Conservation (phyloP, 2,888 invertebrate genomes). For the Ferdinandea cuprea region DNA sequence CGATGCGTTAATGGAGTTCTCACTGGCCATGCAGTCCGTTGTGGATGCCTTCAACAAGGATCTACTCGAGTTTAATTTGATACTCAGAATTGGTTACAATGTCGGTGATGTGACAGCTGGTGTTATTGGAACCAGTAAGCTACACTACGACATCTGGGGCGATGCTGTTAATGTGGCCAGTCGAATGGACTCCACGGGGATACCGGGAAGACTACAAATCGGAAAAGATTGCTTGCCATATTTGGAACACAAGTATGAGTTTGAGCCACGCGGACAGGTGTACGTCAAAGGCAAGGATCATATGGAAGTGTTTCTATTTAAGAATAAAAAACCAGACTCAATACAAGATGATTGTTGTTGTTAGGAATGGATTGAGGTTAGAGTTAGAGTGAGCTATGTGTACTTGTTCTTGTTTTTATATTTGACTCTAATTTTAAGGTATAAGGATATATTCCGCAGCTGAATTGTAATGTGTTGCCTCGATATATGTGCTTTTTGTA, state of each 20-base stretch:
- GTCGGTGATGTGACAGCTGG: slow-evolving; percentile 98
- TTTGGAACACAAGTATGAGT: slow-evolving; percentile 90
- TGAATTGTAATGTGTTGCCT: too few species aligned
- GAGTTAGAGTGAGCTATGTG: neutral
- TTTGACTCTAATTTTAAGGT: neutral
- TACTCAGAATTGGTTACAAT: slow-evolving; percentile 94
- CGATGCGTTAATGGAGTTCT: slow-evolving; percentile 96
- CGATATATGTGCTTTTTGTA: too few species aligned
- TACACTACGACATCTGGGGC: slow-evolving; percentile 99
- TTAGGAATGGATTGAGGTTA: neutral
- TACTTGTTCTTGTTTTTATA: neutral
- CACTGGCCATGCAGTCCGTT: slow-evolving; percentile 94
- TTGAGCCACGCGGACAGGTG: slow-evolving; percentile 96
- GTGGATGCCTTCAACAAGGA: slow-evolving; percentile 95
- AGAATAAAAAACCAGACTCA: slow-evolving; percentile 75
- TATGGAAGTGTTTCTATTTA: slow-evolving; percentile 94
- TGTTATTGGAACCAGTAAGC: slow-evolving; percentile 96
- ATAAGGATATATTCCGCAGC: too few species aligned
- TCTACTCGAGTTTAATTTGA: slow-evolving; percentile 94
- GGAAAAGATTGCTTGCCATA: slow-evolving; percentile 89
- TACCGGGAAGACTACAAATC: slow-evolving; percentile 92
- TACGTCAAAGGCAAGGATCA: slow-evolving; percentile 98
- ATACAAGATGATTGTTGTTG: slow-evolving; percentile 2
- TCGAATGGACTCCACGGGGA: slow-evolving; percentile 98
- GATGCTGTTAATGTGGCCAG: slow-evolving; percentile 99